A percentile compares a stretch with the other conserved stretches of the same genome.
Conservation (phyloP, 2,888 invertebrate species). For the Darwinula stevensoni region DNA sequence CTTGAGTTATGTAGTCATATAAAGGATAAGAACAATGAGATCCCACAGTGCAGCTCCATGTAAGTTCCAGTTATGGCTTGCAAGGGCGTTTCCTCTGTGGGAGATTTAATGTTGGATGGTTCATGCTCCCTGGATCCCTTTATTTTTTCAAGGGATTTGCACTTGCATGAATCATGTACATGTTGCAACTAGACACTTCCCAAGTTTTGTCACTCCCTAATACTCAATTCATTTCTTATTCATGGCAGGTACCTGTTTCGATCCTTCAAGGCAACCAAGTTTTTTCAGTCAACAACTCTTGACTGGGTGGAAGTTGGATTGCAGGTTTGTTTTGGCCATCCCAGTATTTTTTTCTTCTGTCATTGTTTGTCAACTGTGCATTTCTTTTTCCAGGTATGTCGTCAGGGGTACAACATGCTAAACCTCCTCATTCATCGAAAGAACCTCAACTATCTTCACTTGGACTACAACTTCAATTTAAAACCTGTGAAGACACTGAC, state of each 20-base stretch:
- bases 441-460: constrained; percentile 93
- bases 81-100: too few relatives aligned
- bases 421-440: constrained; percentile 95
- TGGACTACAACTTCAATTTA: constrained; percentile 98
- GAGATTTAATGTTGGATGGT: too few relatives aligned
- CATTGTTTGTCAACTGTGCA: constrained; percentile 5
- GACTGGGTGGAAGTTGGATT: constrained; percentile 99
- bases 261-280: constrained; percentile 97
- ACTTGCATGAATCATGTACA: not conserved
- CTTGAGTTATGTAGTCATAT: too few relatives aligned
- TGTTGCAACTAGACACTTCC: not conserved
- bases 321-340: too few relatives aligned
- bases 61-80: too few relatives aligned
- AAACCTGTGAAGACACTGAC: constrained; percentile 98
- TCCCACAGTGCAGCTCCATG: too few relatives aligned
- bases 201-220: not conserved
- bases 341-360: constrained; percentile 9
- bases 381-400: too few relatives aligned
- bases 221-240: too few relatives aligned
- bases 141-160: too few relatives aligned
- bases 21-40: too few relatives aligned
- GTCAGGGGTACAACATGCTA: constrained; percentile 99
- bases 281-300: constrained; percentile 95
- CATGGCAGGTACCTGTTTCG: constrained; percentile 55
- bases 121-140: too few relatives aligned